Base-by-base conservation (phyloP, 2,797 vertebrate genomes). In the Cheirogaleus major region DNA sequence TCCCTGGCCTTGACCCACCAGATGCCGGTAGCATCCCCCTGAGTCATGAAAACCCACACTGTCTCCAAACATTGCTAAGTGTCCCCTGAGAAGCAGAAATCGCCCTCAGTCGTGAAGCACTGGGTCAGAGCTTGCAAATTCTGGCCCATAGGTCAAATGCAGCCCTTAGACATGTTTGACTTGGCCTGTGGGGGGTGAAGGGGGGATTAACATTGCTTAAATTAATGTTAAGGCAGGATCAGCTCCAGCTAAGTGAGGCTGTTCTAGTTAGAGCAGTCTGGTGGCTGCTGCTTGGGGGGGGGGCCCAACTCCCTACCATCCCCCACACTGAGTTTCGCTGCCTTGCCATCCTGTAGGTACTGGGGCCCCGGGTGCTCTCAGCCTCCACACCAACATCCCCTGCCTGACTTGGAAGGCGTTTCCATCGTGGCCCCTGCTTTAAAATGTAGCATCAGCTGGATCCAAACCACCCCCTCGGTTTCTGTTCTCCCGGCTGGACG, bases 231-330 rank as follows among this genome's bases (percentile, higher is more conserved):
- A 57, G 27, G 35, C 27, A 65, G 23, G 78, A 18, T 50, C 0
- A 3, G 43, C 38, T 67, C 27, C 43, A 0, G 57, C 65, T n/a
- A 35, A 69, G n/a, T 18, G 4, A 23, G 22, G 59, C 52, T 15
- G 9, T 2, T 70, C 45, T 41, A 23, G 57, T 14, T 8, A 50
- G 38, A 25, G 4, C 9, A 20, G 14, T n/a, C 70, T 35, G 13
- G 5, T 12, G 52, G 41, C 76, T 11, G 11, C 67, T 25, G 10
- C 25, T 6, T 32, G 22, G 3, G 14, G 1, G 0, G 7, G 59
- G 13, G 1, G 0, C 61, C 3, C 10, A 4, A 2, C 45, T 12
- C 43, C 48, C 27, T 13, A 4, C 10, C 0, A 0, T 22, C 61
- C 18, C 65, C 61, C 23, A 17, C 8, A 4, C 57, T 41, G 45